A percentile compares a stretch with the other conserved stretches of the same genome.
Evolutionary conservation across 2,888 invertebrate species (phyloP).

Genomic region (Galerucella nymphaeae): DNA sequence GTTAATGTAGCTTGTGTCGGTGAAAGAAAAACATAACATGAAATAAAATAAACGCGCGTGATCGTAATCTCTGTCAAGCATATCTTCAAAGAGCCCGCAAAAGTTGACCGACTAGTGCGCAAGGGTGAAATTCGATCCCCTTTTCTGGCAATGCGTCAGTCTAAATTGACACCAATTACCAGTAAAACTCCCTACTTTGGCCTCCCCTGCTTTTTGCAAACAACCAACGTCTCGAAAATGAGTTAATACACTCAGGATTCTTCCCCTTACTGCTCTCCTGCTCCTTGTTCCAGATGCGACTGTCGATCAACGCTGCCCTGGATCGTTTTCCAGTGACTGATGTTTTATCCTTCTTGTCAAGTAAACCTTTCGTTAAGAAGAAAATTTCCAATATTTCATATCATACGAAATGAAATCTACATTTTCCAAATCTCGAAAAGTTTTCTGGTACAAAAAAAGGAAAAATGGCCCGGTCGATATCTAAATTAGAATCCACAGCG

Average conservation of each 20-base stretch:
- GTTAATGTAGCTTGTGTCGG: not conserved
- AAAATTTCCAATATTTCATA: not conserved
- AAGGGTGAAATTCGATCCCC: constrained; percentile 65
- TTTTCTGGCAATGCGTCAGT: constrained; percentile 69
- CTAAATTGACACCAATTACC: constrained; percentile 76
- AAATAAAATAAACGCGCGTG: constrained; percentile 23
- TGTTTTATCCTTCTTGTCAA: constrained; percentile 3
- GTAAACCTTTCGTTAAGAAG: not conserved
- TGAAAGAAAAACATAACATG: not conserved
- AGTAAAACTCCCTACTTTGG: constrained; percentile 68
- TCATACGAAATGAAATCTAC: too few relatives aligned
- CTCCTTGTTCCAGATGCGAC: constrained; percentile 30
- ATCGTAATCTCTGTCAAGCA: constrained; percentile 39
- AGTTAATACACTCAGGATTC: constrained; percentile 62
- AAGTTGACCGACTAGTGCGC: constrained; percentile 52
- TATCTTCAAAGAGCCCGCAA: constrained; percentile 47
- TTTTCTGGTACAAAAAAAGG: too few relatives aligned
- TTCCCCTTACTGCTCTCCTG: constrained; percentile 18
- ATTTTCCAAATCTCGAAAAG: too few relatives aligned
- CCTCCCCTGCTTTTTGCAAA: constrained; percentile 60
- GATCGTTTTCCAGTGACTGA: constrained; percentile 28
- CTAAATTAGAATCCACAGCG: too few relatives aligned
- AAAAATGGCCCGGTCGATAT: too few relatives aligned
- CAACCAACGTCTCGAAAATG: constrained; percentile 66
- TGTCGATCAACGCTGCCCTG: constrained; percentile 34